These are phyloP conservation scores for Zaprionus tsacasi DNA, from an alignment of 1,140 invertebrate species.

Conservation along the genomic window DNA sequence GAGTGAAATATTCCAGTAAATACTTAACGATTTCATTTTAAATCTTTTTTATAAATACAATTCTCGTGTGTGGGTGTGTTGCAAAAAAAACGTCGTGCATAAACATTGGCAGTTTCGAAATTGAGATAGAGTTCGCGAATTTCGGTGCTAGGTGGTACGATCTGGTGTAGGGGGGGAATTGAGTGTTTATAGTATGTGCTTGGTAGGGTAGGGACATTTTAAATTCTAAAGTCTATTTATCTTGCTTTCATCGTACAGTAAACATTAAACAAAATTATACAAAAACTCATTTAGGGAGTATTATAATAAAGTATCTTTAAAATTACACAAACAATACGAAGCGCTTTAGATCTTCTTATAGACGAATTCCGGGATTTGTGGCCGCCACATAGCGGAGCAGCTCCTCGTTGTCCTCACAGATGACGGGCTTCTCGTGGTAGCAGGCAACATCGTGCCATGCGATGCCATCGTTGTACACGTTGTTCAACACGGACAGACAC, in stretches of 20 bases:
- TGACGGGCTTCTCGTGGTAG: conserved; percentile 95
- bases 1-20: conserved; percentile 35
- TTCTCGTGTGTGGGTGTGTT: conserved; percentile 16
- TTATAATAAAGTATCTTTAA: conserved; percentile 82
- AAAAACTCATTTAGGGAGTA: conserved; percentile 76
- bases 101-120: conserved; percentile 71
- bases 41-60: conserved; percentile 61
- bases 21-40: conserved; percentile 43
- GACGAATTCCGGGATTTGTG: conserved; percentile 91
- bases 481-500: conserved; percentile 93
- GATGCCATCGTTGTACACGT: conserved; percentile 96
- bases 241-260: conserved; percentile 76
- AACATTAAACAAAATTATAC: conserved; percentile 76
- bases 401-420: conserved; percentile 95
- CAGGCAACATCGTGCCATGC: conserved; percentile 97
- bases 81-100: conserved; percentile 43
- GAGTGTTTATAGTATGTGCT: conserved; percentile 46
- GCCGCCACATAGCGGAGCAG: conserved; percentile 92
- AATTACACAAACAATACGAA: conserved; percentile 78
- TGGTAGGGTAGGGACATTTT: conserved; percentile 57
- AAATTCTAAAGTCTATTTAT: conserved; percentile 84
- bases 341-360: conserved; percentile 85
- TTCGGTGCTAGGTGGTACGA: conserved; percentile 18
- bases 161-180: conserved; percentile 6
- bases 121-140: conserved; percentile 30